phyloP scores from a whole-genome alignment of 2,113 vertebrate species.

The Dipodomys ordii region DNA sequence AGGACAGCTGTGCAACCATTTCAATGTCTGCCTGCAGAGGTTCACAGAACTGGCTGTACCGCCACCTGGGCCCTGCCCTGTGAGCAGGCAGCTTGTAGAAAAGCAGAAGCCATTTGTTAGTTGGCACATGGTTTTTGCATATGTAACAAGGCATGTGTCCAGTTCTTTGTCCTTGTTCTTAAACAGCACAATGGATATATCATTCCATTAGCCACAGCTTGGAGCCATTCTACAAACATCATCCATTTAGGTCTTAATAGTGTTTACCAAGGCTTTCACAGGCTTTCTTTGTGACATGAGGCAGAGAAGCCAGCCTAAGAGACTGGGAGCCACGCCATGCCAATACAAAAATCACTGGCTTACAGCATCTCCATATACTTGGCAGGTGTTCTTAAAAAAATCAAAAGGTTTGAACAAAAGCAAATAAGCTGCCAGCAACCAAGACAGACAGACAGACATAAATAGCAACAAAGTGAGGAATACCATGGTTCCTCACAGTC shows the following conservation, averaged over 20 bases:
- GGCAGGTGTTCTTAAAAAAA: background rate
- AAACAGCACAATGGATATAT: constrained; percentile 64
- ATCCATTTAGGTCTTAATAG: constrained; percentile 74
- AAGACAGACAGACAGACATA: constrained; percentile 1
- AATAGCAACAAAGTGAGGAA: background rate
- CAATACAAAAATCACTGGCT: constrained; percentile 60
- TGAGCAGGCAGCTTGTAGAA: background rate
- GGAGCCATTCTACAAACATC: constrained; percentile 62
- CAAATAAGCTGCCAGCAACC: constrained; percentile 57
- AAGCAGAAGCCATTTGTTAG: background rate
- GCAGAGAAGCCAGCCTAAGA: constrained; percentile 55
- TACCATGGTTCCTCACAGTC: background rate
- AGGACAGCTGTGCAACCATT: background rate
- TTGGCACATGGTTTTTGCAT: constrained; percentile 13
- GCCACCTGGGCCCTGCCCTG: background rate
- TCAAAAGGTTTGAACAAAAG: constrained; percentile 67
- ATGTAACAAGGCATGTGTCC: constrained; percentile 14
- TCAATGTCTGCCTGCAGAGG: rapidly evolving
- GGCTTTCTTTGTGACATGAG: constrained; percentile 37
- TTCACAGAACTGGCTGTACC: background rate
- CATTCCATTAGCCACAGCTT: constrained; percentile 77
- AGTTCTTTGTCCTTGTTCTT: constrained; percentile 55
- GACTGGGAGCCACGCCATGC: constrained; percentile 48
- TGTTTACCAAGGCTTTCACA: constrained; percentile 79
- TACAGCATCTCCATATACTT: constrained; percentile 31